These are phyloP conservation scores for Xenopus borealis DNA, from an alignment of 2,113 vertebrate genomes.

Conservation along the genomic window DNA sequence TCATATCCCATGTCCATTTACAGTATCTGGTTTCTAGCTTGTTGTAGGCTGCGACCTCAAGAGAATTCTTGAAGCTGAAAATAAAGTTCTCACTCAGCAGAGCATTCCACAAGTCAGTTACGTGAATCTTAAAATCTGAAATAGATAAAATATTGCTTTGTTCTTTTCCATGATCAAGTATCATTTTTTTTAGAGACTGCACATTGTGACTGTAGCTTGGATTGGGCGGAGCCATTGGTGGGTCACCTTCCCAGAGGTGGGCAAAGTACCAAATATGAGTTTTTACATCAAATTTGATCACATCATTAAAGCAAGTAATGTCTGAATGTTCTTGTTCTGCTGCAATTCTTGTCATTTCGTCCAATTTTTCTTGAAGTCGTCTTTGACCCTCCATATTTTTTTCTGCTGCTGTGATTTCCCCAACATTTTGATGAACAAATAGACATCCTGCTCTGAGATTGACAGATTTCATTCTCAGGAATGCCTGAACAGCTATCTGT, in stretches of 20 bases:
- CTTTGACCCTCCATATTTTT: constrained; percentile 58
- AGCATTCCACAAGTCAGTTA: constrained; percentile 56
- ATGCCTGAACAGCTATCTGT: constrained; percentile 43
- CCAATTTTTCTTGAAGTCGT: constrained; percentile 55
- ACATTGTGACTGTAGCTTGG: constrained; percentile 54
- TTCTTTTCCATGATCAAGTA: constrained; percentile 49
- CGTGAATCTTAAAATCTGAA: constrained; percentile 46
- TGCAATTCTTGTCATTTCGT: constrained; percentile 54
- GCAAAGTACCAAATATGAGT: constrained; percentile 59
- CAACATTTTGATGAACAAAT: constrained; percentile 66
- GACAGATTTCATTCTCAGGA: constrained; percentile 65
- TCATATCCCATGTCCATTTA: constrained; percentile 57
- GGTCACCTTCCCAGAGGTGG: no score
- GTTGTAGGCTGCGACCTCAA: no score
- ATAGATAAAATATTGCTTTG: constrained; percentile 44
- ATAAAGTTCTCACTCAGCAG: constrained; percentile 38
- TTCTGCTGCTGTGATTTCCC: constrained; percentile 56
- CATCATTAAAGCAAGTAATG: constrained; percentile 49
- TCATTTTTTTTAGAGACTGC: constrained; percentile 56
- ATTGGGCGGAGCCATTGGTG: no score
- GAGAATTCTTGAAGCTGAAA: constrained; percentile 56
- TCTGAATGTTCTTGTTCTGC: constrained; percentile 54
- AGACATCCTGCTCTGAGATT: constrained; percentile 59
- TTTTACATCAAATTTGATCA: constrained; percentile 58
- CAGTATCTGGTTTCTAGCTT: constrained; percentile 49